Evolutionary conservation across 2,888 invertebrate species (phyloP).

Genomic region (Helleia helle): DNA sequence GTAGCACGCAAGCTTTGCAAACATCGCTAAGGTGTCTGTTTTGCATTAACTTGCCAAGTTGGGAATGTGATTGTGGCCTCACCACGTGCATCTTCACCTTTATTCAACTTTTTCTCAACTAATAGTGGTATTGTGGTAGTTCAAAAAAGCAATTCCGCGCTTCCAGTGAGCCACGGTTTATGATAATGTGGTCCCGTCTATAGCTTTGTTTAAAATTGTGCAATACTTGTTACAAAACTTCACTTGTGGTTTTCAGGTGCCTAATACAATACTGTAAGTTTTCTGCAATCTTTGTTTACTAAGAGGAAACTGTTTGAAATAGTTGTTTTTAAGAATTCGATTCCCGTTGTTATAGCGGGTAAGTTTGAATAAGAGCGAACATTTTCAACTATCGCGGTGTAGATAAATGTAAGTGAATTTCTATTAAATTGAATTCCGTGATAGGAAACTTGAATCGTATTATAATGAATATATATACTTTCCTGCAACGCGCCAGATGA

Average conservation of each 20-base stretch:
- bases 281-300: slow-evolving; percentile 56
- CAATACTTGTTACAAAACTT: slow-evolving; percentile 58
- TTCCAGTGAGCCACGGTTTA: slow-evolving; percentile 51
- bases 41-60: slow-evolving; percentile 36
- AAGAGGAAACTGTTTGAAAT: slow-evolving; percentile 35
- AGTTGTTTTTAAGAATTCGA: slow-evolving; percentile 21
- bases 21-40: slow-evolving; percentile 35
- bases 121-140: slow-evolving; percentile 58
- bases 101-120: slow-evolving; percentile 63
- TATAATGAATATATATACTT: slow-evolving; percentile 4
- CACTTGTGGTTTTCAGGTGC: slow-evolving; percentile 53
- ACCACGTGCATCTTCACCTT: slow-evolving; percentile 37
- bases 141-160: slow-evolving; percentile 67
- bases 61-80: slow-evolving; percentile 45
- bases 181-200: slow-evolving; percentile 56
- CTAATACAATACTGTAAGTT: slow-evolving; percentile 45
- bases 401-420: slow-evolving; percentile 1
- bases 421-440: slow-evolving; percentile 1
- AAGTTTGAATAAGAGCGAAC: slow-evolving; percentile 5
- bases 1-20: slow-evolving; percentile 42
- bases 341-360: slow-evolving; percentile 9
- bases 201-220: slow-evolving; percentile 65
- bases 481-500: slow-evolving; percentile 11
- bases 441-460: slow-evolving; percentile 3
- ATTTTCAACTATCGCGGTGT: background rate